phyloP scores from a whole-genome alignment of 2,797 vertebrate species.

The Poecilia gillii region DNA sequence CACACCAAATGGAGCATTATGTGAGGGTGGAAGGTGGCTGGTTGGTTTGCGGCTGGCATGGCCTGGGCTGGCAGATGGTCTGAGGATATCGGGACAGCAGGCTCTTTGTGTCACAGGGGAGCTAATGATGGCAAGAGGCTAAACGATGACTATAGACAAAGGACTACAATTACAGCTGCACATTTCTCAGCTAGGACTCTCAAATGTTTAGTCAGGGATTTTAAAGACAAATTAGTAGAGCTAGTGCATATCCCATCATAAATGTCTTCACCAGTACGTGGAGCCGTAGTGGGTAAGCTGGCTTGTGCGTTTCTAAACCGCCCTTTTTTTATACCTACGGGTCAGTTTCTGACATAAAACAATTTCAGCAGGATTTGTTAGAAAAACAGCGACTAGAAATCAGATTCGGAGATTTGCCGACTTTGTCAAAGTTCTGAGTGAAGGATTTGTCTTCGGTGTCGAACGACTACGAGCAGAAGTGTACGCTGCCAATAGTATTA shows the following conservation, averaged over 20 bases:
- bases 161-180: slow-evolving; percentile 48
- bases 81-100: slow-evolving; percentile 62
- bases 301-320: not conserved
- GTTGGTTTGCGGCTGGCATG: slow-evolving; percentile 56
- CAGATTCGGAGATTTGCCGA: not conserved
- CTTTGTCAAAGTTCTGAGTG: not conserved
- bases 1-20: slow-evolving; percentile 60
- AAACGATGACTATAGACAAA: slow-evolving; percentile 58
- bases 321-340: not conserved
- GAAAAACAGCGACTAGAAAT: not conserved
- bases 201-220: slow-evolving; percentile 52
- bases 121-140: slow-evolving; percentile 72
- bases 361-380: not conserved
- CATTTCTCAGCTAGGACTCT: slow-evolving; percentile 37
- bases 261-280: slow-evolving; percentile 23
- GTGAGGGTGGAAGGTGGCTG: slow-evolving; percentile 44
- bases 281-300: not conserved
- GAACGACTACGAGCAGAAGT: not conserved
- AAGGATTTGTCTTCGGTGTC: not conserved
- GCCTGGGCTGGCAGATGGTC: slow-evolving; percentile 65
- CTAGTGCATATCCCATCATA: slow-evolving; percentile 35
- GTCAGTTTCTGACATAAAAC: not conserved
- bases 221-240: slow-evolving; percentile 28
- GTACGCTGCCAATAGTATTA: not conserved
- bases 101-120: slow-evolving; percentile 56